Conservation (phyloP, 2,113 vertebrate genomes). For the Oncorhynchus masou region DNA sequence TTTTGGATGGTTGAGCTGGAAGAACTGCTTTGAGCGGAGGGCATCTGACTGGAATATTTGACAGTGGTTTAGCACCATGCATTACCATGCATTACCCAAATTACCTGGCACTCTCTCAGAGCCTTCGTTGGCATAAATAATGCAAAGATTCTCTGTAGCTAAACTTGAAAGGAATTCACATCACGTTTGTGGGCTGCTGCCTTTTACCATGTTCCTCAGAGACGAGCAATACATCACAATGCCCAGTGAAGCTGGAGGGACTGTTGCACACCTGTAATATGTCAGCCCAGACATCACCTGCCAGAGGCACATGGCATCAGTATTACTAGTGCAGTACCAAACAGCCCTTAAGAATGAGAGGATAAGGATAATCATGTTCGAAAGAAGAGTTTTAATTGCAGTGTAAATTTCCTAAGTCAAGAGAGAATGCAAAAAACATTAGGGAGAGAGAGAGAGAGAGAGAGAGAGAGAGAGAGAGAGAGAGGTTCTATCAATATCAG, state of each 20-base stretch:
- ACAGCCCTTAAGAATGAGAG: neutral
- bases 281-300: conserved; percentile 40
- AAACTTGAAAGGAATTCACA: conserved; percentile 53
- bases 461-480: neutral
- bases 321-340: no score
- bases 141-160: conserved; percentile 62
- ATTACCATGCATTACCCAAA: conserved; percentile 65
- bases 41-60: conserved; percentile 31
- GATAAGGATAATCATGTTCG: neutral
- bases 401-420: neutral
- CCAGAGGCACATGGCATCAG: neutral
- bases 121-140: conserved; percentile 69
- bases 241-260: conserved; percentile 42
- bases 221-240: conserved; percentile 48
- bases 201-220: conserved; percentile 43
- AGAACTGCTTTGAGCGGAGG: conserved; percentile 32
- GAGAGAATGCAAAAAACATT: neutral
- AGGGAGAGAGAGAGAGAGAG: neutral
- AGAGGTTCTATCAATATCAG: conserved; percentile 12
- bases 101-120: conserved; percentile 52
- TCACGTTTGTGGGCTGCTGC: conserved; percentile 49
- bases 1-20: conserved; percentile 33
- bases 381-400: neutral
- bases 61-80: conserved; percentile 48
- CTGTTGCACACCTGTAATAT: conserved; percentile 46